Conservation (phyloP, 2,113 vertebrate genomes). For the Garra rufa region DNA sequence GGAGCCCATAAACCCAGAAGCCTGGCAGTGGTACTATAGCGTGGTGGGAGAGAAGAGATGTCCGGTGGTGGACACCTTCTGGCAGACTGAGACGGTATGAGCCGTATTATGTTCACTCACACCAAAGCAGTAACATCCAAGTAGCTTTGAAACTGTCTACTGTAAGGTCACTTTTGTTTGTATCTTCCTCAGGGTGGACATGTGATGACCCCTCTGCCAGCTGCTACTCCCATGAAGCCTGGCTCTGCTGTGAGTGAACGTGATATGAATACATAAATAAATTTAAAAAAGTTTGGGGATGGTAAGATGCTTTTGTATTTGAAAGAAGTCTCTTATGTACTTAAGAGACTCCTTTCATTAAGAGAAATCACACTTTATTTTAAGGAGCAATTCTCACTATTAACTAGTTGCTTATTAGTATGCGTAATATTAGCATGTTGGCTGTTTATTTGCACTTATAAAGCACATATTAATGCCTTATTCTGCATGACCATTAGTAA, state of each 20-base stretch:
- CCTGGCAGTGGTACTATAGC: slow-evolving; percentile 94
- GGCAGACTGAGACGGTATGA: slow-evolving; percentile 97
- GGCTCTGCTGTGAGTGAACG: slow-evolving; percentile 91
- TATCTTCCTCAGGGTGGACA: slow-evolving; percentile 87
- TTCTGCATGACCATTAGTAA: too few relatives aligned
- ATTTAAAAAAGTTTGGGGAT: neutral
- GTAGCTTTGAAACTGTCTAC: neutral
- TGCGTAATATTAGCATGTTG: too few relatives aligned
- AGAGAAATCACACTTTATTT: neutral
- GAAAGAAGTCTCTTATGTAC: neutral
- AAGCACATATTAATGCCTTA: too few relatives aligned
- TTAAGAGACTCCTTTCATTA: neutral
- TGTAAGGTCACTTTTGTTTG: neutral
- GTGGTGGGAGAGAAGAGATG: slow-evolving; percentile 91
- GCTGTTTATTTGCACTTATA: too few relatives aligned
- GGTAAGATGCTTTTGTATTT: neutral
- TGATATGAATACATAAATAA: neutral
- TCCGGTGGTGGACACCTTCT: slow-evolving; percentile 96
- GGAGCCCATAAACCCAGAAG: slow-evolving; percentile 97
- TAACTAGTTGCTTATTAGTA: too few relatives aligned
- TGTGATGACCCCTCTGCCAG: slow-evolving; percentile 92
- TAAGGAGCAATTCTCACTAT: too few relatives aligned
- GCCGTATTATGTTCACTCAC: neutral
- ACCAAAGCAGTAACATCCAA: neutral
- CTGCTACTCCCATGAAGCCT: slow-evolving; percentile 91